These are phyloP conservation scores for Zoanthus gigantus DNA, from an alignment of 92 coral and sea anemone species.

Conservation along the genomic window DNA sequence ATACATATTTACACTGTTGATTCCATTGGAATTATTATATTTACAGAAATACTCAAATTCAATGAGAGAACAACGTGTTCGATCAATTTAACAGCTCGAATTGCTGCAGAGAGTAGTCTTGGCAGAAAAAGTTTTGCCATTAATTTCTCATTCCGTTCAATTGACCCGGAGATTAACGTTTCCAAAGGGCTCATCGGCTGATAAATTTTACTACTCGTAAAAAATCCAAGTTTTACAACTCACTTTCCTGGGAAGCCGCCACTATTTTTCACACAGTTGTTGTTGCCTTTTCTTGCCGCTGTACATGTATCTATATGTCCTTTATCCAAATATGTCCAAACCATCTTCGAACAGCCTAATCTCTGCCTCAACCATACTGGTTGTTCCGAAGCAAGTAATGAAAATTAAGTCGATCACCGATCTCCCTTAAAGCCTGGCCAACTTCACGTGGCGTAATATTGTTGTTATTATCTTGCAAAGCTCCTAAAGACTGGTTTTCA, in stretches of 20 bases:
- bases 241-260: not conserved
- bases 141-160: not conserved
- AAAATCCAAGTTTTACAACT: slow-evolving; percentile 3
- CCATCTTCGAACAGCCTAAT: not conserved
- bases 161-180: not conserved
- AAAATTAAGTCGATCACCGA: slow-evolving; percentile 85
- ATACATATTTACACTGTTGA: not conserved
- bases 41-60: slow-evolving; percentile 26
- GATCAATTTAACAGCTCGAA: not conserved
- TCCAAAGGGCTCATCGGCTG: slow-evolving; percentile 30
- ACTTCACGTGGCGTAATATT: slow-evolving; percentile 81
- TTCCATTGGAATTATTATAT: slow-evolving; percentile 33
- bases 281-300: slow-evolving; percentile 26
- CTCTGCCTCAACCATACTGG: slow-evolving; percentile 51
- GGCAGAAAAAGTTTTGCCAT: too few species aligned
- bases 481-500: slow-evolving; percentile 61
- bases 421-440: slow-evolving; percentile 74
- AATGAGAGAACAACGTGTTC: not conserved
- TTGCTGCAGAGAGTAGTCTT: not conserved
- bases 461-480: slow-evolving; percentile 76
- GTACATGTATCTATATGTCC: not conserved
- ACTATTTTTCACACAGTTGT: not conserved
- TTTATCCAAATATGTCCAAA: not conserved
- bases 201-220: slow-evolving; percentile 24
- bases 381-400: slow-evolving; percentile 66